Evolutionary conservation across 2,888 invertebrate genomes (phyloP).

Genomic region (Dryobotodes eremita): DNA sequence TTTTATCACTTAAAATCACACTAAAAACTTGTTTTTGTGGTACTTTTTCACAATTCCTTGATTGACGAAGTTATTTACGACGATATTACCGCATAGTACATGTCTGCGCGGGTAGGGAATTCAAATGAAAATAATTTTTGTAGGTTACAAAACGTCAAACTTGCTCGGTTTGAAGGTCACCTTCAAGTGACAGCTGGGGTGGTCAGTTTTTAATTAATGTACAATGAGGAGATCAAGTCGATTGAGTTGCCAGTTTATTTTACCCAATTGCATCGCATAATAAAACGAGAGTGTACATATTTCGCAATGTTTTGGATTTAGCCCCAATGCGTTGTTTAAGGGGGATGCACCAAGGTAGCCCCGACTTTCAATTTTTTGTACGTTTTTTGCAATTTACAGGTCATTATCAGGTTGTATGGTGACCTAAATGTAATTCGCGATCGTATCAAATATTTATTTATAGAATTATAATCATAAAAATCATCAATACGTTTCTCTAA

Average conservation of each 20-base stretch:
- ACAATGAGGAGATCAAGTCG: background rate
- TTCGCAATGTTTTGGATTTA: background rate
- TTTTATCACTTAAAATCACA: constrained; percentile 82
- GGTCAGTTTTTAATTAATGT: constrained; percentile 36
- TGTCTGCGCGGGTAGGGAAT: constrained; percentile 87
- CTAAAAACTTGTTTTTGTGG: constrained; percentile 75
- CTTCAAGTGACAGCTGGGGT: constrained; percentile 83
- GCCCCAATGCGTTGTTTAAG: background rate
- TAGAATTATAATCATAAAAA: too few relatives aligned
- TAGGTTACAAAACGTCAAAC: constrained; percentile 85
- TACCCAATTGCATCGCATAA: background rate
- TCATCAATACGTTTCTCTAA: too few relatives aligned
- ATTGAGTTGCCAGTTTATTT: constrained; percentile 13
- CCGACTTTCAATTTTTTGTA: too few relatives aligned
- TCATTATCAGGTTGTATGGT: too few relatives aligned
- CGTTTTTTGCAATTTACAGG: too few relatives aligned
- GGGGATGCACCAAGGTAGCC: too few relatives aligned
- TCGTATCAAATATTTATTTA: too few relatives aligned
- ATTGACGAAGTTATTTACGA: constrained; percentile 76
- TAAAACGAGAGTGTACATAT: background rate
- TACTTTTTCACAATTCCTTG: constrained; percentile 72
- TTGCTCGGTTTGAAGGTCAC: constrained; percentile 84
- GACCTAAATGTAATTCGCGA: too few relatives aligned
- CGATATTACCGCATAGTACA: constrained; percentile 76
- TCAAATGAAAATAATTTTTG: constrained; percentile 83